Base-by-base conservation (phyloP, 2,888 invertebrate genomes). In the Metellina segmentata region DNA sequence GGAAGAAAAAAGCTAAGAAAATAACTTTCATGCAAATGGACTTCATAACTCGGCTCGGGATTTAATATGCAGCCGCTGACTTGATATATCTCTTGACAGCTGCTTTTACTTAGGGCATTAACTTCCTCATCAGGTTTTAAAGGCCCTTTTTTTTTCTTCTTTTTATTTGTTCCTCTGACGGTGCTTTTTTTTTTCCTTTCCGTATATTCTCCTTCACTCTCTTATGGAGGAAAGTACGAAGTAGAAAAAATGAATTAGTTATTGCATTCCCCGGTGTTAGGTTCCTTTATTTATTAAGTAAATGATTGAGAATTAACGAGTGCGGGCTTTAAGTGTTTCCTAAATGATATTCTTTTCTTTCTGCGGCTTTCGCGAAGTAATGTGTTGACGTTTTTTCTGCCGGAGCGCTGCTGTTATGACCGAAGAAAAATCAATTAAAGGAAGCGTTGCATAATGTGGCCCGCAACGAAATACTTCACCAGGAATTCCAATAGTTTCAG, bases 81-180 rank as follows among this genome's bases (percentile, higher is more conserved):
- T 91, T 91, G 91, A 91, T 91, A 91, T 91, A 91, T 91, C 82
- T 87, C 86, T 87, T 91, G 91, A 91, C 91, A 91, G 91, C 91
- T 83, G 87, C 91, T 91, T 91, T 88, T 91, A 91, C 91, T 91
- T 91, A 91, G 53, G 71, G 86, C 91, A 91, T 91, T 91, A 91
- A 91, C 82, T 91, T 78, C 91, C 91, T 91, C 91, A 91, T 91
- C 91, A 91, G 82, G 78, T 91, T 91, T 91, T 91, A 91, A 91
- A 91, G 91, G 82, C 72, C 71, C 48, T 71, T 71, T 74, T 71
- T 71, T 74, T 83, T 71, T 89, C 71, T 78, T 53, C 72, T 51
- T 74, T 70, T 85, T 85, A 83, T 89, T 83, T 78, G 83, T 79
- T 83, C 77, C 13, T 71, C 85, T 19, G 61, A 34, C 48, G 16